Base-by-base conservation (phyloP, 2,797 vertebrate species). In the Staurois parvus region DNA sequence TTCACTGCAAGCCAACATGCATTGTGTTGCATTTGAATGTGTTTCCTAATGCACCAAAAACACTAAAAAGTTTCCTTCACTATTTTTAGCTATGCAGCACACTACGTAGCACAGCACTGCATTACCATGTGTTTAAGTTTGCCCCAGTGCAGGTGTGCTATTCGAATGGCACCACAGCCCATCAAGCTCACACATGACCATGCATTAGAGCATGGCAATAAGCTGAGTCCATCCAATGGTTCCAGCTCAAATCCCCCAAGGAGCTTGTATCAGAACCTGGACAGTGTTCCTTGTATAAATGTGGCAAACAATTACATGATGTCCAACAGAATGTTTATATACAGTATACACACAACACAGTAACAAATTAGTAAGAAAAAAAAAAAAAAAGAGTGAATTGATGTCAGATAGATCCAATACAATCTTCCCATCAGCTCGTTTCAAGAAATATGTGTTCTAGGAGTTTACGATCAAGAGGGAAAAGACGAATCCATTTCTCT, bases 361-460 rank as follows among this genome's bases (percentile, higher is more conserved):
- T 59, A 4, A 7, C 7, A 59, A 7, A 59, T 24, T 59, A 2
- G 52, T 59, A 24, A 59, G 21, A 21, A n/a, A 24, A 59, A 59
- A 24, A 21, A n/a, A 24, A 59, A 59, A 24, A 59, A 59, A 9
- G 5, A 8, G 52, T 24, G 52, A 24, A n/a, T 59, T 59, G 52
- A 85, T 70, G 84, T 72, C 72, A 76, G 72, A 72, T 72, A 30
- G 84, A 64, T 81, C 72, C 78, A 59, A 81, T 72, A 76, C 79
- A 72, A 76, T 81, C 72, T 29, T 32, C 52, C 52, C 21, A 59
- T 77, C 79, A 82, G 79, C 79, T 86, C 48, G 81, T 87, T 80
- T 68, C 69, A 76, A 78, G 21, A 81, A 84, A n/a, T 73, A 68
- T 62, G 80, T 83, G 84, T 85, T 88, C 69, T 66, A 77, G n/a